Conservation (phyloP, 2,888 invertebrate genomes). For the Tanaodytes sp. region DNA sequence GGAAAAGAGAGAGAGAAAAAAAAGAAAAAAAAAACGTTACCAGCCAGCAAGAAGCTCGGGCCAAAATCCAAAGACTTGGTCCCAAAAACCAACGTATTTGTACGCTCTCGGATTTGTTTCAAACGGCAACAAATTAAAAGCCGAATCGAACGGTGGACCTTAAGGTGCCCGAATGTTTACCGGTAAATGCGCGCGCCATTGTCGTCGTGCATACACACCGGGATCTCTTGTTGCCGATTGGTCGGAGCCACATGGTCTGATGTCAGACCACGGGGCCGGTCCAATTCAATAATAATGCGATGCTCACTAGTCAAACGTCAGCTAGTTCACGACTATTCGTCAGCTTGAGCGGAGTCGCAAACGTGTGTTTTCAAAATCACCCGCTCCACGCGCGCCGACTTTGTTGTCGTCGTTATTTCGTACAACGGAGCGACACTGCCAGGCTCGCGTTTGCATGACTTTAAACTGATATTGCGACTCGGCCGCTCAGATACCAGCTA, state of each 20-base stretch:
- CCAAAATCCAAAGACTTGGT: no score
- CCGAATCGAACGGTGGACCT: no score
- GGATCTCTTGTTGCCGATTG: slow-evolving; percentile 75
- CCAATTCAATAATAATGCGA: slow-evolving; percentile 73
- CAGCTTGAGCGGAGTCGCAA: slow-evolving; percentile 32
- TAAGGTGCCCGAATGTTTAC: slow-evolving; percentile 40
- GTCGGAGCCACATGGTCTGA: slow-evolving; percentile 83
- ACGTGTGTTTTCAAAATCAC: slow-evolving; percentile 16
- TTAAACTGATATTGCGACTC: no score
- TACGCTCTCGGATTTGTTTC: no score
- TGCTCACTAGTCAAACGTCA: slow-evolving; percentile 64
- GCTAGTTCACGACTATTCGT: slow-evolving; percentile 65
- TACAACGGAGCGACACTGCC: neutral
- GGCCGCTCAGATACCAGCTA: no score
- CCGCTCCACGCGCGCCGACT: slow-evolving; percentile 2
- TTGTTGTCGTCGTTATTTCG: neutral
- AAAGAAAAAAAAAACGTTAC: no score
- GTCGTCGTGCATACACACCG: slow-evolving; percentile 66
- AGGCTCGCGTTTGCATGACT: slow-evolving; percentile 7
- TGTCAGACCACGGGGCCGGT: slow-evolving; percentile 80
- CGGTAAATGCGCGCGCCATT: slow-evolving; percentile 43
- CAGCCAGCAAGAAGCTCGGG: no score
- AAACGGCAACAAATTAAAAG: no score
- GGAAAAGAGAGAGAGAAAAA: no score
- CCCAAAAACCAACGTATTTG: no score